These are phyloP conservation scores for Homarus americanus DNA, from an alignment of 1,140 invertebrate species.

Conservation along the genomic window DNA sequence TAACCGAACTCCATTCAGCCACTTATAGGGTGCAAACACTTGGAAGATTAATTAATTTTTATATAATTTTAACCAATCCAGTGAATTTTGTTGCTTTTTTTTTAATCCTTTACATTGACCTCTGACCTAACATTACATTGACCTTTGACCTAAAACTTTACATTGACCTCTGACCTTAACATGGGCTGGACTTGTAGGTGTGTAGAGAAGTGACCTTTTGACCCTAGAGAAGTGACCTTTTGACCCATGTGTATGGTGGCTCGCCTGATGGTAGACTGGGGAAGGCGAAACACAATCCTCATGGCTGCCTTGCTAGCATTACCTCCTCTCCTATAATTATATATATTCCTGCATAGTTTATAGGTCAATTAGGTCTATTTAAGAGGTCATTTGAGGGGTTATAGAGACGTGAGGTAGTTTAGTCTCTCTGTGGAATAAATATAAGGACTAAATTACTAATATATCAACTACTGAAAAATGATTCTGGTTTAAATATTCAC, in stretches of 20 bases:
- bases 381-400: too few relatives aligned
- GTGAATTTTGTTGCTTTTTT: conserved; percentile 39
- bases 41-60: too few relatives aligned
- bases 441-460: too few relatives aligned
- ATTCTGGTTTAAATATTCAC: too few relatives aligned
- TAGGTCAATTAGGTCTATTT: conserved; percentile 16
- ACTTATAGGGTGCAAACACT: too few relatives aligned
- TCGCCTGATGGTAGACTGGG: not conserved
- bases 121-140: conserved; percentile 43
- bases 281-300: conserved; percentile 40
- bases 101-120: conserved; percentile 30
- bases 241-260: conserved; percentile 34
- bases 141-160: conserved; percentile 41
- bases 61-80: conserved; percentile 35
- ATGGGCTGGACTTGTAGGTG: conserved; percentile 53
- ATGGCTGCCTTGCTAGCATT: conserved; percentile 43
- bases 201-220: conserved; percentile 44
- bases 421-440: too few relatives aligned
- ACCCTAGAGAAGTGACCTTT: conserved; percentile 51
- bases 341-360: conserved; percentile 57
- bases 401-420: too few relatives aligned
- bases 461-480: too few relatives aligned
- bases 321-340: conserved; percentile 39
- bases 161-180: conserved; percentile 38
- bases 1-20: too few relatives aligned